These are phyloP conservation scores for Micromussa lordhowensis DNA, from an alignment of 92 coral and sea anemone species.

Conservation along the genomic window DNA sequence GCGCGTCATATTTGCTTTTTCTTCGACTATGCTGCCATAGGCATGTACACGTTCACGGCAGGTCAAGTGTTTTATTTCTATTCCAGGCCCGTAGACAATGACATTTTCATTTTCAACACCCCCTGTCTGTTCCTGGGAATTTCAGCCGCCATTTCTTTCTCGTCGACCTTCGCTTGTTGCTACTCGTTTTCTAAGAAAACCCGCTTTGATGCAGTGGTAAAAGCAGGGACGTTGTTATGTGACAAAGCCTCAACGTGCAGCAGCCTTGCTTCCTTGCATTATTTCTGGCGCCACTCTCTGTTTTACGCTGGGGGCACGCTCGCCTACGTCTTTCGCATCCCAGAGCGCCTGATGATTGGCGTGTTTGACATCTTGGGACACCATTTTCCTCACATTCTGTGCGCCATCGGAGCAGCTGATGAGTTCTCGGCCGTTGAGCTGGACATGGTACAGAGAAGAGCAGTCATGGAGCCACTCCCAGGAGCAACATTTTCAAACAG, in stretches of 20 bases:
- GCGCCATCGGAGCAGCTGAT: constrained; percentile 85
- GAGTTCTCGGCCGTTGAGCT: constrained; percentile 80
- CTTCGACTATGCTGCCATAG: constrained; percentile 92
- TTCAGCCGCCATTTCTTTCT: constrained; percentile 71
- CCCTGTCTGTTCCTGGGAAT: constrained; percentile 63
- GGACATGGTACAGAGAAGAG: constrained; percentile 81
- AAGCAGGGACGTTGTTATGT: constrained; percentile 55
- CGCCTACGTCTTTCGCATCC: constrained; percentile 75
- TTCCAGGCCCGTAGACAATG: constrained; percentile 62
- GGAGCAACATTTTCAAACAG: constrained; percentile 73
- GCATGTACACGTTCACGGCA: constrained; percentile 83
- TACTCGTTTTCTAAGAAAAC: constrained; percentile 71
- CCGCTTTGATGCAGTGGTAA: constrained; percentile 58
- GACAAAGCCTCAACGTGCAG: constrained; percentile 32
- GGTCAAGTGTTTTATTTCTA: constrained; percentile 85
- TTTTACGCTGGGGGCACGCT: constrained; percentile 71
- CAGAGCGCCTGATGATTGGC: constrained; percentile 83
- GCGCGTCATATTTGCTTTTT: constrained; percentile 90
- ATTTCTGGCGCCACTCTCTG: constrained; percentile 70
- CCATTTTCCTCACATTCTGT: constrained; percentile 89
- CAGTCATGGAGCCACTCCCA: constrained; percentile 27
- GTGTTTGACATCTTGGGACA: constrained; percentile 91
- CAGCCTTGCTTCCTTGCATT: constrained; percentile 53
- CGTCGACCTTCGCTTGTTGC: constrained; percentile 74
- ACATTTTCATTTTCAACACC: constrained; percentile 46